Conservation (phyloP, 1,140 invertebrate species). For the Papilio polytes region DNA sequence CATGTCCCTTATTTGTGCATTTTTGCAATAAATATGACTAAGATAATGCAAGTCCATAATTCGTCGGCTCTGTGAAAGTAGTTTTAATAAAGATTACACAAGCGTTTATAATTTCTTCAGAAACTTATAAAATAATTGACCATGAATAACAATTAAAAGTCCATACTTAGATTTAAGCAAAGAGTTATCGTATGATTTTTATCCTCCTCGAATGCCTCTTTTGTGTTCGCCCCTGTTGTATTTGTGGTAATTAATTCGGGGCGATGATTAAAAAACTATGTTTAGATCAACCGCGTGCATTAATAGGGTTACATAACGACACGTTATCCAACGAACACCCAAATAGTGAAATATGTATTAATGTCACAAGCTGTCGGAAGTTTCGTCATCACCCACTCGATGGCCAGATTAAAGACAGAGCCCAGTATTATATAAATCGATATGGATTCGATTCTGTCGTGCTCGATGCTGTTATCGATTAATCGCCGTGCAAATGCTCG, state of each 20-base stretch:
- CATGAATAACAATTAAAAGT: not conserved
- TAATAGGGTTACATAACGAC: conserved; percentile 67
- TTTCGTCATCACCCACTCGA: conserved; percentile 63
- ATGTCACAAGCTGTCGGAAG: conserved; percentile 73
- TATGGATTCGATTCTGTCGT: conserved; percentile 41
- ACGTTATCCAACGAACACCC: conserved; percentile 76
- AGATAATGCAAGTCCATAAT: not conserved
- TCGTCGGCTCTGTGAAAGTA: not conserved
- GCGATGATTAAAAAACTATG: not conserved
- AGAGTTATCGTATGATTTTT: not conserved
- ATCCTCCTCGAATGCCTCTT: not conserved
- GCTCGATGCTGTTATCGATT: conserved; percentile 16
- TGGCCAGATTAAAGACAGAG: conserved; percentile 58
- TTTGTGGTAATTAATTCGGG: not conserved
- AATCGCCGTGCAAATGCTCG: conserved; percentile 34
- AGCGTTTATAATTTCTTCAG: not conserved
- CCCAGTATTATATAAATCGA: conserved; percentile 65
- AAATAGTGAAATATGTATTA: conserved; percentile 64
- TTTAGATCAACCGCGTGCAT: conserved; percentile 43
- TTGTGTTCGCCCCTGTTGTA: not conserved
- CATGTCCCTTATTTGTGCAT: not conserved
- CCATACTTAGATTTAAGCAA: not conserved
- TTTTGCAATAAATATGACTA: not conserved
- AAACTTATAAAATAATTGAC: not conserved
- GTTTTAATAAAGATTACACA: not conserved